These are phyloP conservation scores for Solea senegalensis DNA, from an alignment of 2,113 vertebrate species.

Conservation along the genomic window DNA sequence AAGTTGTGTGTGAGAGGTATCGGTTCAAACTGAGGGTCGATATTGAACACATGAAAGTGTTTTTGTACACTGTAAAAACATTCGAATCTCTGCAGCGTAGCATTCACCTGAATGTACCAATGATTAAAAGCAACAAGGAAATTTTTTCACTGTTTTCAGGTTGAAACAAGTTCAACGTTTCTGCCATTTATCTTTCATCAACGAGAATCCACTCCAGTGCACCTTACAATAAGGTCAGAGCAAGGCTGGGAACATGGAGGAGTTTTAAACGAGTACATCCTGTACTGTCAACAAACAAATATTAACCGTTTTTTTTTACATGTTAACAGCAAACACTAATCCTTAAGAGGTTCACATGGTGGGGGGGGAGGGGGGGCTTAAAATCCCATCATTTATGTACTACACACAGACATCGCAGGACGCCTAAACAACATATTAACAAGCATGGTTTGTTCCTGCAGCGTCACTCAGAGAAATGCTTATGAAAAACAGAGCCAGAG, in stretches of 20 bases:
- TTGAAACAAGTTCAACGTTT: slow-evolving; percentile 4
- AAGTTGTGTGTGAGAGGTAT: too few relatives aligned
- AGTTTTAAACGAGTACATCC: not conserved
- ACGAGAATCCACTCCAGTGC: slow-evolving; percentile 4
- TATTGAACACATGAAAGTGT: too few relatives aligned
- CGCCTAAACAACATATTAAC: not conserved
- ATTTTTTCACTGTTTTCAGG: too few relatives aligned
- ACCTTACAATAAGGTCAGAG: too few relatives aligned
- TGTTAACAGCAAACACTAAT: not conserved
- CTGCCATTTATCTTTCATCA: slow-evolving; percentile 7
- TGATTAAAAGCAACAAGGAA: too few relatives aligned
- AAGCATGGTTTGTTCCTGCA: slow-evolving; percentile 15
- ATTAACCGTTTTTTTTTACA: not conserved
- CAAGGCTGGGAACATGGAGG: too few relatives aligned
- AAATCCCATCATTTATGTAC: too few relatives aligned
- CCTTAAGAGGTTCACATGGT: not conserved
- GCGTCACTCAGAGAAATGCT: slow-evolving; percentile 4
- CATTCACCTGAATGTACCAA: too few relatives aligned
- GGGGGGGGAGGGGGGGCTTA: too few relatives aligned
- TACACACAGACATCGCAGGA: not conserved
- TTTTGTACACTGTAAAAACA: too few relatives aligned
- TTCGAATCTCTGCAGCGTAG: too few relatives aligned
- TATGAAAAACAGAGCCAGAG: not conserved
- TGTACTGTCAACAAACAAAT: not conserved
- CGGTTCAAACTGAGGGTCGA: too few relatives aligned